These are phyloP conservation scores for Erpornis zantholeuca DNA, from an alignment of 2,113 vertebrate species.

Conservation along the genomic window DNA sequence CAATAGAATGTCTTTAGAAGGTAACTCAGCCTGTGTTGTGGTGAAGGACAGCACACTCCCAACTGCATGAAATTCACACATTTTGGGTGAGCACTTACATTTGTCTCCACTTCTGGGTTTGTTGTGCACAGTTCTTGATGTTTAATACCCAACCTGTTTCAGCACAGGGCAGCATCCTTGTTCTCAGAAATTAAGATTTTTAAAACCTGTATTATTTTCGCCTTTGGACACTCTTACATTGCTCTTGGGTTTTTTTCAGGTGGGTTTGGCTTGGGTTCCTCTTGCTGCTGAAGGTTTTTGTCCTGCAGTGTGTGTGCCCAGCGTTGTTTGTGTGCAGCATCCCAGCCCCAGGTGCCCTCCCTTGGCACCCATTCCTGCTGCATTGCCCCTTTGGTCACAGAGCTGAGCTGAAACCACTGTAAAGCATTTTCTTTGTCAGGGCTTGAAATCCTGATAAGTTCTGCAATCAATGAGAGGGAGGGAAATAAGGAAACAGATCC, in stretches of 20 bases:
- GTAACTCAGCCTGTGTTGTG: neutral
- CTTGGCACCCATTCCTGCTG: neutral
- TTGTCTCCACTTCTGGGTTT: neutral
- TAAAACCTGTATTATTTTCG: neutral
- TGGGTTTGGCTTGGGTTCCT: neutral
- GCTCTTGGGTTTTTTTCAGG: neutral
- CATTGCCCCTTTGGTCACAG: neutral
- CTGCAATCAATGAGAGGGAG: slow-evolving; percentile 15
- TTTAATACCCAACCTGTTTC: neutral
- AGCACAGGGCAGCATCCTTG: neutral
- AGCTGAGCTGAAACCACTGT: slow-evolving; percentile 13
- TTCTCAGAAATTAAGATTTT: neutral
- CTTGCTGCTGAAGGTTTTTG: neutral
- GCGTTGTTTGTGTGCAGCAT: neutral
- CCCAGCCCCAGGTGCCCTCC: neutral
- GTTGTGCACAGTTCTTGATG: neutral
- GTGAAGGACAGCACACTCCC: neutral
- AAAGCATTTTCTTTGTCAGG: slow-evolving; percentile 18
- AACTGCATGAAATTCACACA: rapidly evolving
- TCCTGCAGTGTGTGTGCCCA: neutral
- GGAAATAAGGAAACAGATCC: neutral
- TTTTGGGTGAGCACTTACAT: neutral
- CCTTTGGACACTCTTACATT: neutral
- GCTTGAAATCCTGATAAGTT: neutral
- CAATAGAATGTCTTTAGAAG: neutral